These are phyloP conservation scores for Carollia perspicillata DNA, from an alignment of 2,113 vertebrate species.

Conservation along the genomic window DNA sequence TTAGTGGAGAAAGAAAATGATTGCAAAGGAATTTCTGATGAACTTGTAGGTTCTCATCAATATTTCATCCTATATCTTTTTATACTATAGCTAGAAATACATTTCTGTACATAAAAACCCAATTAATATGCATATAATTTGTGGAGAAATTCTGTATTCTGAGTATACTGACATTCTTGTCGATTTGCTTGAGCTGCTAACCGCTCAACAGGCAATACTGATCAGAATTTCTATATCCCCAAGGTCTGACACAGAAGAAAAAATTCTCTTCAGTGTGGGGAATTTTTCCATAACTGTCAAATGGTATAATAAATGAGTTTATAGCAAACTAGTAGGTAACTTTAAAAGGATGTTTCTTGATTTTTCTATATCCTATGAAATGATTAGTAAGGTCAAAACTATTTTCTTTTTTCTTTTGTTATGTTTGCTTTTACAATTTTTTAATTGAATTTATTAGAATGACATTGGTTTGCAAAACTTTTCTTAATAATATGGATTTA, in stretches of 20 bases:
- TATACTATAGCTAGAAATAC: neutral
- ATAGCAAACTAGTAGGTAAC: neutral
- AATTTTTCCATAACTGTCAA: neutral
- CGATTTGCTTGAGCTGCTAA: neutral
- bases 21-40: neutral
- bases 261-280: neutral
- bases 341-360: neutral
- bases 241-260: neutral
- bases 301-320: neutral
- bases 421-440: no score
- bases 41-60: neutral
- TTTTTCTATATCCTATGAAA: neutral
- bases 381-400: neutral
- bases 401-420: neutral
- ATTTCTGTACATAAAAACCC: neutral
- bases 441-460: no score
- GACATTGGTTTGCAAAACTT: no score
- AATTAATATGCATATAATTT: neutral
- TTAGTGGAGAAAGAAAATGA: neutral
- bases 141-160: neutral
- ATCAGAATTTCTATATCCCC: neutral
- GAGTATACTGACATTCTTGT: neutral
- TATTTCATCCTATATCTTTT: neutral
- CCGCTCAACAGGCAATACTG: neutral
- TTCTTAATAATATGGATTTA: neutral